phyloP scores from a whole-genome alignment of 2,797 vertebrate genomes.

The Borostomias antarcticus region DNA sequence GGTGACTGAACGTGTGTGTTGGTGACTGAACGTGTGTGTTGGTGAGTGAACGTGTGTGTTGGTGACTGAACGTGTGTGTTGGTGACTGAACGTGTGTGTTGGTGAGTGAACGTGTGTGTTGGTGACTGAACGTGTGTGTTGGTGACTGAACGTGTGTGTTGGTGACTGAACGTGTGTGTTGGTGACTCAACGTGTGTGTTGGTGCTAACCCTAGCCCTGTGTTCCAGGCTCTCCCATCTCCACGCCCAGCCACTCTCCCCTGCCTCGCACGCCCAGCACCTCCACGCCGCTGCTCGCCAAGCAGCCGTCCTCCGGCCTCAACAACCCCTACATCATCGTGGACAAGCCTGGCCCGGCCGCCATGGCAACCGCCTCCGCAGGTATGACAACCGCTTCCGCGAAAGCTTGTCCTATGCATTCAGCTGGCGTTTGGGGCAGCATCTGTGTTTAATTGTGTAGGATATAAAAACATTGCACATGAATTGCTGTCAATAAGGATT shows the following conservation, averaged over 20 bases:
- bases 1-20: not conserved
- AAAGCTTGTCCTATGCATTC: not conserved
- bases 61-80: too few relatives aligned
- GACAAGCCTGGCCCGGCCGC: slow-evolving; percentile 91
- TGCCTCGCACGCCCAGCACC: slow-evolving; percentile 85
- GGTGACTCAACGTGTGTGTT: slow-evolving; percentile 63
- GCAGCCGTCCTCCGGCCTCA: slow-evolving; percentile 84
- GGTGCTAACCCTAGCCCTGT: too few relatives aligned
- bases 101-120: not conserved
- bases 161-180: slow-evolving; percentile 51
- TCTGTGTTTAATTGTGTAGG: too few relatives aligned
- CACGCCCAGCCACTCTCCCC: slow-evolving; percentile 93
- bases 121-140: not conserved
- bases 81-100: not conserved
- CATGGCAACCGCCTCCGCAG: slow-evolving; percentile 75
- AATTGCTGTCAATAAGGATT: too few relatives aligned
- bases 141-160: not conserved
- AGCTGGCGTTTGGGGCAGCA: too few relatives aligned
- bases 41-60: slow-evolving; percentile 40
- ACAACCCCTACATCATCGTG: slow-evolving; percentile 87
- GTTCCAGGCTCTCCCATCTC: slow-evolving; percentile 94
- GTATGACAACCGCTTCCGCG: slow-evolving; percentile 43
- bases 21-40: slow-evolving; percentile 45
- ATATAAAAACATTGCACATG: too few relatives aligned
- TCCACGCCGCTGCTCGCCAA: slow-evolving; percentile 92